Base-by-base conservation (phyloP, 1,140 invertebrate genomes). In the Bradynema listronoti region DNA sequence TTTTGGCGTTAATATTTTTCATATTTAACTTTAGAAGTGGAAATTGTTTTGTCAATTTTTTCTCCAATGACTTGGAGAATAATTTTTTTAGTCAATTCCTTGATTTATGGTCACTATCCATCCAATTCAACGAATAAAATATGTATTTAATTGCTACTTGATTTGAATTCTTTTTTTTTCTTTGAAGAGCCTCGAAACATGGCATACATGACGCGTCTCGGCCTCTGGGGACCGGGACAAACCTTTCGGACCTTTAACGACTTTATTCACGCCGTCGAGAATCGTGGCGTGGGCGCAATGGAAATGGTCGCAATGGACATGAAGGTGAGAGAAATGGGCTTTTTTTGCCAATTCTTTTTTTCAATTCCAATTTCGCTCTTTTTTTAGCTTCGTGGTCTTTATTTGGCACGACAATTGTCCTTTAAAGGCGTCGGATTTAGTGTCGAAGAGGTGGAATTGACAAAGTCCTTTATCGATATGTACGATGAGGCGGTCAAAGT, bases 281-380 rank as follows among this genome's bases (percentile, higher is more conserved):
- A 91, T 79, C 84, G 87, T 59, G 95, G 95, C 43, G 92, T 98
- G 34, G 95, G 94, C 55, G 94, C 92, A 62, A 99, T 99, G 95
- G 95, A 99, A 82, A 88, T 99, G 52, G 92, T 99, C 36, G 95
- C 95, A 0, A 98, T 98, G 92, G 95, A 99, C 79, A 96, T 99
- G 92, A 99, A 99, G 55, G 62, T 73, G 24, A 52, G 30, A 22
- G 5, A 11, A 32, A 33, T 58, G 27, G 1, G 9, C 27, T 16
- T 16, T 29, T 58, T 41, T 56, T 56, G 16, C 7, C 22, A 36
- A 16, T 14, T 62, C 29, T 3, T 1, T 56, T 24, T 22, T 34
- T 22, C 16, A 47, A 34, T 41, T 46, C 22, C 14, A 0, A 25
- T 14, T 24, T 11, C 25, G 2, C 14, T 56, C 19, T 36, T 24